A percentile compares a stretch with the other conserved stretches of the same genome.
phyloP scores from a whole-genome alignment of 2,888 invertebrate species.

The Hypomecis atomaria region DNA sequence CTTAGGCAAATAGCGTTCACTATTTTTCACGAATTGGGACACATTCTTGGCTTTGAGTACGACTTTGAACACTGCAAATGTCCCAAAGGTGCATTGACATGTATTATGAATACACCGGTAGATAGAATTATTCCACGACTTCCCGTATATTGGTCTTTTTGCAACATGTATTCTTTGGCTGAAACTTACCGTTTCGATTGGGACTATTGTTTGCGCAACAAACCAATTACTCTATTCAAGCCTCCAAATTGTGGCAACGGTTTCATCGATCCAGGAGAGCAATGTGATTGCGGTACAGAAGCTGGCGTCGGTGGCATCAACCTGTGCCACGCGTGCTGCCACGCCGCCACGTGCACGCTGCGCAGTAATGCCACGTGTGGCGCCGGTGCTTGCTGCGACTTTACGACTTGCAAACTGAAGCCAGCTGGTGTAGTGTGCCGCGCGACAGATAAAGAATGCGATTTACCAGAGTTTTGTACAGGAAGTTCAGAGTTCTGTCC shows the following conservation, averaged over 20 bases:
- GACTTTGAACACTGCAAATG: slow-evolving; percentile 92
- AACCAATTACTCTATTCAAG: slow-evolving; percentile 91
- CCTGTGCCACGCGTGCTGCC: slow-evolving; percentile 88
- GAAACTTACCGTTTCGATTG: slow-evolving; percentile 97
- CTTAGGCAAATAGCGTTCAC: slow-evolving; percentile 77
- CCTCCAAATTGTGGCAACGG: slow-evolving; percentile 98
- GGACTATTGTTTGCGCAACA: slow-evolving; percentile 96
- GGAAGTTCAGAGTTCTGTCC: slow-evolving; percentile 98
- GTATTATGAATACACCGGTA: slow-evolving; percentile 96
- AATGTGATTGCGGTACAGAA: slow-evolving; percentile 96
- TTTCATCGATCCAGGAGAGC: slow-evolving; percentile 97
- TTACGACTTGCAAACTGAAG: slow-evolving; percentile 89
- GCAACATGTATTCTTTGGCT: slow-evolving; percentile 95
- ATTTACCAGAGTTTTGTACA: slow-evolving; percentile 97
- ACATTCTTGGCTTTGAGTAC: slow-evolving; percentile 99
- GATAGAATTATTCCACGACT: no score
- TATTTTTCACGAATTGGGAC: slow-evolving; percentile 99
- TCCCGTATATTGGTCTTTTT: slow-evolving; percentile 97
- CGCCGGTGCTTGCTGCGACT: slow-evolving; percentile 96
- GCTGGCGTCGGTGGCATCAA: slow-evolving; percentile 83
- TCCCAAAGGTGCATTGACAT: slow-evolving; percentile 88
- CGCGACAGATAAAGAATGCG: slow-evolving; percentile 94
- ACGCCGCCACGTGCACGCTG: slow-evolving; percentile 95
- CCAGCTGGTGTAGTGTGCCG: slow-evolving; percentile 92
- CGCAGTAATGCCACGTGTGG: slow-evolving; percentile 96